phyloP scores from a whole-genome alignment of 2,888 invertebrate species.

The Pseudococcus jackbeardsleyi region DNA sequence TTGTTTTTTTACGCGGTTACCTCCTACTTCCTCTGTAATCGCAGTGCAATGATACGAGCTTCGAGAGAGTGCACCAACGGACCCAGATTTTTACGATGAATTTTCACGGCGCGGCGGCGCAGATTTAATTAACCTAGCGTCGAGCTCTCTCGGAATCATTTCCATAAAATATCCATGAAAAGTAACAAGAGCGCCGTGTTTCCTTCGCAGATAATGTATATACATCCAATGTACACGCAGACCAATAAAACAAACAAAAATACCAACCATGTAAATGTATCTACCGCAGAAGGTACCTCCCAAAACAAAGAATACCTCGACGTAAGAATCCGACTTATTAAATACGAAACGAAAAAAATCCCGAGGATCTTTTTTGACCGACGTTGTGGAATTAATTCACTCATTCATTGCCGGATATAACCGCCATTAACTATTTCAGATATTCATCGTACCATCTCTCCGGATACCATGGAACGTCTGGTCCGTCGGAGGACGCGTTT shows the following conservation, averaged over 20 bases:
- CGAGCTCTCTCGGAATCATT: not conserved
- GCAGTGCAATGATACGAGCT: conserved; percentile 43
- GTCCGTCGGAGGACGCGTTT: not conserved
- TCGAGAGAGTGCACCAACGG: not conserved
- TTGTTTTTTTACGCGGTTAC: conserved; percentile 51
- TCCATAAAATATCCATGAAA: conserved; percentile 53
- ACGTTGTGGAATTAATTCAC: conserved; percentile 45
- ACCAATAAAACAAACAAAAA: conserved; percentile 17
- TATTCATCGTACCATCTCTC: conserved; percentile 20
- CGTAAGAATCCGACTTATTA: not conserved
- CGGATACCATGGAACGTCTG: not conserved
- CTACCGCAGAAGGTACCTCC: not conserved
- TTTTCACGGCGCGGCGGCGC: not conserved
- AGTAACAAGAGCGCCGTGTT: conserved; percentile 13
- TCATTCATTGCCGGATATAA: conserved; percentile 50
- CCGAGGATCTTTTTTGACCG: not conserved
- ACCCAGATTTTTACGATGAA: not conserved
- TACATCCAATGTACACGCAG: not conserved
- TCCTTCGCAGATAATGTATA: not conserved
- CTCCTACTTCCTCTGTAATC: conserved; percentile 56
- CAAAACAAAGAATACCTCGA: not conserved
- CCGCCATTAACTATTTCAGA: conserved; percentile 48
- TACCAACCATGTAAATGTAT: not conserved
- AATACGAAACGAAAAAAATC: not conserved
- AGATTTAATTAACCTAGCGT: conserved; percentile 8